Evolutionary conservation across 2,113 vertebrate species (phyloP), one percentile per base, ranked within the genome.

Genomic region (Carassius auratus): DNA sequence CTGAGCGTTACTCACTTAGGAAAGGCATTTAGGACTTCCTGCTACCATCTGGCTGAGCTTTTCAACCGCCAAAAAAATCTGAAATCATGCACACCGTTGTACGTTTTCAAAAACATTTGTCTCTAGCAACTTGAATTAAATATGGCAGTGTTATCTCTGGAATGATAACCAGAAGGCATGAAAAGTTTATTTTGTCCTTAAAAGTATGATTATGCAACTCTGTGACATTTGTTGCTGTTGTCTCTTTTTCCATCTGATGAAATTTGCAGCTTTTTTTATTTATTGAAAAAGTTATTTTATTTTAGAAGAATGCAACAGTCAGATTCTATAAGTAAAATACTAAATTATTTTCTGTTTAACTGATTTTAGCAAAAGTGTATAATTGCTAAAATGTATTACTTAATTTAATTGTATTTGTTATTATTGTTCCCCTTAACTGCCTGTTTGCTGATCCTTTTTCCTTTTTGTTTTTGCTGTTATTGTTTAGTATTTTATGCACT

Each of bases 31-130:
- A 73, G 83, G 88, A 90, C 90, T 87, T 83, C 71, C 86, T 74
- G 64, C 92, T 92, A 90, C 93, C 93, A 94, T 94, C 93, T 95
- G 94, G 92, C 92, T 85, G 81, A 89, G 89, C 88, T 45, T 79
- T 68, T 57, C 62, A 42, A n/a, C 55, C 66, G 55, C 55, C n/a
- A 69, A 14, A 76, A 86, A 80, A 23, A 48, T 84, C 36, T 66
- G 42, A 80, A 57, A 88, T 64, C 75, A 83, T 4, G n/a, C 71
- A 85, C 26, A 79, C 69, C 52, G 23, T 74, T 74, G 59, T 69
- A 19, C 50, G 50, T 68, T 48, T 87, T 42, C 57, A 66, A 42
- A 76, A 84, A 69, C 33, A 81, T 80, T 74, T 81, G 61, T 81
- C 59, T 81, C 59, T 68, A 48, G 50, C 17, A 42, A 23, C 33